Conservation (phyloP, 2,888 invertebrate genomes). For the Mimas tiliae region DNA sequence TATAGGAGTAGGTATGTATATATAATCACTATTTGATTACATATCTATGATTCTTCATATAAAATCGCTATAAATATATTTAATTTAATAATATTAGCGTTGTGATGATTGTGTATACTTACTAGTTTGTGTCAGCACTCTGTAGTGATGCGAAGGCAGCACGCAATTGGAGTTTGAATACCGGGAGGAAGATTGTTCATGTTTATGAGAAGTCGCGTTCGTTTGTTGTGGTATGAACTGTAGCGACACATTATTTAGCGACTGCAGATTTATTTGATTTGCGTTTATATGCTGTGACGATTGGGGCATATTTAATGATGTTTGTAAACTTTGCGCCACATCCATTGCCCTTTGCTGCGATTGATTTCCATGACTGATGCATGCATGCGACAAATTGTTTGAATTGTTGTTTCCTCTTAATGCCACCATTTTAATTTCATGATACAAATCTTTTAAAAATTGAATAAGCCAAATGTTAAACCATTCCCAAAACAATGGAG, state of each 20-base stretch:
- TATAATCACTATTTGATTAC: background rate
- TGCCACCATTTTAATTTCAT: conserved; percentile 81
- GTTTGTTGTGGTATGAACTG: conserved; percentile 61
- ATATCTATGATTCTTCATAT: too few species aligned
- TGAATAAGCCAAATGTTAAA: conserved; percentile 78
- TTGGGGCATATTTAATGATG: conserved; percentile 67
- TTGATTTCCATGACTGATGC: conserved; percentile 66
- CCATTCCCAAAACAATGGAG: conserved; percentile 79
- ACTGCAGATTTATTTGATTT: conserved; percentile 65
- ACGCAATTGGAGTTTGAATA: conserved; percentile 67
- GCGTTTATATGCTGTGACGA: conserved; percentile 58
- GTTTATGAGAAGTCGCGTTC: conserved; percentile 58
- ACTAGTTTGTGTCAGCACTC: conserved; percentile 71
- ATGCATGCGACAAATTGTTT: conserved; percentile 63
- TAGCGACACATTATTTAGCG: conserved; percentile 63
- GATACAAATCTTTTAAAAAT: conserved; percentile 77
- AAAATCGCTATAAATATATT: background rate
- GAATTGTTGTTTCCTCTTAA: conserved; percentile 72
- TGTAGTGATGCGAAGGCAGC: conserved; percentile 69
- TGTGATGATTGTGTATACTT: conserved; percentile 51
- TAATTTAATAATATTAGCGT: background rate
- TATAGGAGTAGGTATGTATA: background rate
- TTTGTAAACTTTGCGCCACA: conserved; percentile 67
- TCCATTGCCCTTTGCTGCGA: conserved; percentile 63
- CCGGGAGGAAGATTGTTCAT: conserved; percentile 64